phyloP scores from a whole-genome alignment of 1,140 invertebrate genomes.

The Tetramorium alpestre region DNA sequence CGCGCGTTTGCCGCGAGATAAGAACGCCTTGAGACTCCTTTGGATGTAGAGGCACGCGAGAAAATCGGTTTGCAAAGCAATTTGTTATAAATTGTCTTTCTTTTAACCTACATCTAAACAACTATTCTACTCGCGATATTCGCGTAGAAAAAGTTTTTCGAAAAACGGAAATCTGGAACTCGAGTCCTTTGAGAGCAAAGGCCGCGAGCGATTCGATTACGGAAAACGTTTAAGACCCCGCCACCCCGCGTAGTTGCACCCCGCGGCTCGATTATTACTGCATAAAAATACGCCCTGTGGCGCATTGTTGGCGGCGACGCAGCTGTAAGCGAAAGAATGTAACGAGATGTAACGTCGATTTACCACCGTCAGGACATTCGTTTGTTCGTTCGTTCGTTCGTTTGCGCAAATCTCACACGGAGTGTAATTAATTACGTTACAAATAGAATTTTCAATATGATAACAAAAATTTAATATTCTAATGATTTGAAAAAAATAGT shows the following conservation, averaged over 20 bases:
- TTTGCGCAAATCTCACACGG: not conserved
- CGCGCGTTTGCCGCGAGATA: not conserved
- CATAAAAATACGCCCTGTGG: constrained; percentile 73
- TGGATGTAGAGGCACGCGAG: not conserved
- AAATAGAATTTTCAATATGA: not conserved
- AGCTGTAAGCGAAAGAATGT: constrained; percentile 72
- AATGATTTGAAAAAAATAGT: not conserved
- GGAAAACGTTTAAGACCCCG: constrained; percentile 34
- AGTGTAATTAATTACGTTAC: constrained; percentile 11
- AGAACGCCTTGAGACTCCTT: not conserved
- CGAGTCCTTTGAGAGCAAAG: constrained; percentile 16
- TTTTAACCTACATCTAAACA: not conserved
- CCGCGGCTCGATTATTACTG: constrained; percentile 72
- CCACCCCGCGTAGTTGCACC: constrained; percentile 29
- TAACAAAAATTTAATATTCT: not conserved
- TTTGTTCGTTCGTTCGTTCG: not conserved
- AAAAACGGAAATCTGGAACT: constrained; percentile 21
- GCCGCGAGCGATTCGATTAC: constrained; percentile 52
- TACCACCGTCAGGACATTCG: not conserved
- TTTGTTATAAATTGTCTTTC: not conserved
- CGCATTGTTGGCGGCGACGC: constrained; percentile 67
- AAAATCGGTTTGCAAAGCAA: not conserved
- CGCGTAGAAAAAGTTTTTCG: not conserved
- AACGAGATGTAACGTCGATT: constrained; percentile 58
- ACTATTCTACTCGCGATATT: not conserved